Evolutionary conservation across 2,888 invertebrate species (phyloP).

Genomic region (Cacoxenus indagator): DNA sequence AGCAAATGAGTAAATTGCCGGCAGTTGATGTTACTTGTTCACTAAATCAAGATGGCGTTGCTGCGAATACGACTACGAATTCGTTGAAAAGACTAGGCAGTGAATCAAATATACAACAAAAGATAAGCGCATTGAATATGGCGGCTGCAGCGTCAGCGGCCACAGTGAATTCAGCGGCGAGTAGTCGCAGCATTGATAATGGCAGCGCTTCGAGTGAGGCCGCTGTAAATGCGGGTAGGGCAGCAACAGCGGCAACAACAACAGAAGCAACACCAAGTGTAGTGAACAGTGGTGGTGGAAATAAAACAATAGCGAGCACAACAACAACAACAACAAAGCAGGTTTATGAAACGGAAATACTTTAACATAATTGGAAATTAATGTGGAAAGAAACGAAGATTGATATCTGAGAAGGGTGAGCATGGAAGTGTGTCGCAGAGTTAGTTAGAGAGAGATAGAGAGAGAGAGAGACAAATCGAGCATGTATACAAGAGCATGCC

Average conservation of each 20-base stretch:
- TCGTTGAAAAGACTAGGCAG: constrained; percentile 87
- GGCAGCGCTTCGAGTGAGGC: constrained; percentile 51
- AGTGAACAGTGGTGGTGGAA: constrained; percentile 21
- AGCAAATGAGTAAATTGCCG: constrained; percentile 86
- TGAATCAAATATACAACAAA: constrained; percentile 87
- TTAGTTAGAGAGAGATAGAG: no score
- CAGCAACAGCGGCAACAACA: constrained; percentile 13
- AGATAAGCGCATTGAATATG: constrained; percentile 67
- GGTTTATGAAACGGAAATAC: constrained; percentile 94
- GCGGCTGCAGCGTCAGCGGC: constrained; percentile 44
- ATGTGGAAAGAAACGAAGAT: constrained; percentile 70
- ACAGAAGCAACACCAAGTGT: no score
- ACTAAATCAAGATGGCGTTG: constrained; percentile 24
- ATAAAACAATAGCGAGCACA: constrained; percentile 69
- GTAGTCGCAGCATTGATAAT: constrained; percentile 42
- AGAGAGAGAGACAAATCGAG: no score
- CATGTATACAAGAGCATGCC: no score
- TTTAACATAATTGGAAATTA: constrained; percentile 77
- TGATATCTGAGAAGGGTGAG: constrained; percentile 56
- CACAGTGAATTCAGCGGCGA: constrained; percentile 52
- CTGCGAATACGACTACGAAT: constrained; percentile 45
- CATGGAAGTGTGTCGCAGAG: neutral
- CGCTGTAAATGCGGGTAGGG: constrained; percentile 48
- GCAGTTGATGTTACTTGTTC: constrained; percentile 75
- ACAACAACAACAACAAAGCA: constrained; percentile 79